Conservation (phyloP, 2,797 vertebrate genomes). For the Melanotaenia nigrans region DNA sequence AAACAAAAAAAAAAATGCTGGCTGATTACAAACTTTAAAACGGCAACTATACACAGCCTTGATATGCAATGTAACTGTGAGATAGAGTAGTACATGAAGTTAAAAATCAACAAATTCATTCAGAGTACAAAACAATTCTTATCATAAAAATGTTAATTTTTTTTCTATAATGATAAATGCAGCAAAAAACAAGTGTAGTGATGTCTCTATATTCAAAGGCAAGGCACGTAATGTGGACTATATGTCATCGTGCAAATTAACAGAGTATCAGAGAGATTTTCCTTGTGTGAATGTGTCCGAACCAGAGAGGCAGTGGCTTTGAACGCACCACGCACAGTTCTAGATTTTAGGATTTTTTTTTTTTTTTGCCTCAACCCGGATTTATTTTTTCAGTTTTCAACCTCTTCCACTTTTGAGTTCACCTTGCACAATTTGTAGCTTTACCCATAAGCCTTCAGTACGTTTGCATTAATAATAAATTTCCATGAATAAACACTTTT, state of each 20-base stretch:
- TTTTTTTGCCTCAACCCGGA: conserved; percentile 80
- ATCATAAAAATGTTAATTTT: conserved; percentile 99
- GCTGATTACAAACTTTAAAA: conserved; percentile 99
- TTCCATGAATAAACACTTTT: conserved; percentile 74
- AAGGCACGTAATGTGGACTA: conserved; percentile 99
- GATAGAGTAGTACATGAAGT: conserved; percentile 97
- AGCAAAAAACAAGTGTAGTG: conserved; percentile 99
- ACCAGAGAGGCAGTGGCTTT: conserved; percentile 91
- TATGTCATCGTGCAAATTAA: conserved; percentile 99
- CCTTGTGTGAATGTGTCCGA: conserved; percentile 85
- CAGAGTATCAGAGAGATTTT: conserved; percentile 93
- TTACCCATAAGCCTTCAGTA: conserved; percentile 82
- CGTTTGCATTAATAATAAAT: conserved; percentile 77
- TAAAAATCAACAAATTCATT: conserved; percentile 99
- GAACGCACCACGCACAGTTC: conserved; percentile 89
- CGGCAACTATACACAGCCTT: conserved; percentile 99
- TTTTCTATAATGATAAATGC: conserved; percentile 98
- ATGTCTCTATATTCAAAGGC: conserved; percentile 98
- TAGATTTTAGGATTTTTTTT: conserved; percentile 78
- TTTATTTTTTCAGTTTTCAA: conserved; percentile 75
- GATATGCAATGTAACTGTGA: conserved; percentile 99
- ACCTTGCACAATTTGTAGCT: conserved; percentile 87
- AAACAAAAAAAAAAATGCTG: conserved; percentile 80
- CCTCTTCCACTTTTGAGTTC: conserved; percentile 72
- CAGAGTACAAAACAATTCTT: conserved; percentile 99